Evolutionary conservation across 2,888 invertebrate species (phyloP).

Genomic region (Acanthococcus lagerstroemiae): DNA sequence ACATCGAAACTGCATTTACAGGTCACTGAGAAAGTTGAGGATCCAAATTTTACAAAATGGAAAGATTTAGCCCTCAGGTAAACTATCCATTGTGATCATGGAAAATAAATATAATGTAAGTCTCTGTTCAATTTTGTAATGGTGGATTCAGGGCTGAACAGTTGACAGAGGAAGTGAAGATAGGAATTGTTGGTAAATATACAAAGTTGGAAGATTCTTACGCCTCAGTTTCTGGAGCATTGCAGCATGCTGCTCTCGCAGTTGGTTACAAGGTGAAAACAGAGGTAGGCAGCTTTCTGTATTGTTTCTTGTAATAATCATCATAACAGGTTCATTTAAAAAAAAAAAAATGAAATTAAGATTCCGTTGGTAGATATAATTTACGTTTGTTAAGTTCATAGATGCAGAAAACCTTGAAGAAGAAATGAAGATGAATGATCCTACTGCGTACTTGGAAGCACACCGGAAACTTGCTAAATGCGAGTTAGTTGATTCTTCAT

Average conservation of each 20-base stretch:
- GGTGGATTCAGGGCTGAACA: slow-evolving; percentile 65
- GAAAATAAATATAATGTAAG: too few relatives aligned
- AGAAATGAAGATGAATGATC: slow-evolving; percentile 55
- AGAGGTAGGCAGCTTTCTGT: too few relatives aligned
- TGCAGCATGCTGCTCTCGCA: slow-evolving; percentile 85
- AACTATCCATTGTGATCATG: too few relatives aligned
- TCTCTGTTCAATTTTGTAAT: too few relatives aligned
- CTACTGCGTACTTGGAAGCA: slow-evolving; percentile 79
- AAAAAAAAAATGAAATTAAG: too few relatives aligned
- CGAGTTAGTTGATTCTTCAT: too few relatives aligned
- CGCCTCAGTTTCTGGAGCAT: slow-evolving; percentile 87
- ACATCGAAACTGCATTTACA: slow-evolving; percentile 65
- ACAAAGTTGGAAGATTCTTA: slow-evolving; percentile 93
- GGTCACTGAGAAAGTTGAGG: slow-evolving; percentile 34
- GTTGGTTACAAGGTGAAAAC: slow-evolving; percentile 74
- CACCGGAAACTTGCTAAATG: slow-evolving; percentile 84
- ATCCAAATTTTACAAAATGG: slow-evolving; percentile 69
- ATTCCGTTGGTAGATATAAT: too few relatives aligned
- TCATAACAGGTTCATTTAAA: too few relatives aligned
- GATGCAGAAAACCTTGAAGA: slow-evolving; percentile 79
- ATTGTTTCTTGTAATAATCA: too few relatives aligned
- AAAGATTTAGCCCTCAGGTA: slow-evolving; percentile 68
- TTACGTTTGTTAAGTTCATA: slow-evolving; percentile 57
- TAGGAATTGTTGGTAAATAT: slow-evolving; percentile 93
- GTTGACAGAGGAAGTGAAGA: slow-evolving; percentile 71